Evolutionary conservation across 2,113 vertebrate species (phyloP).

Genomic region (Limanda limanda): DNA sequence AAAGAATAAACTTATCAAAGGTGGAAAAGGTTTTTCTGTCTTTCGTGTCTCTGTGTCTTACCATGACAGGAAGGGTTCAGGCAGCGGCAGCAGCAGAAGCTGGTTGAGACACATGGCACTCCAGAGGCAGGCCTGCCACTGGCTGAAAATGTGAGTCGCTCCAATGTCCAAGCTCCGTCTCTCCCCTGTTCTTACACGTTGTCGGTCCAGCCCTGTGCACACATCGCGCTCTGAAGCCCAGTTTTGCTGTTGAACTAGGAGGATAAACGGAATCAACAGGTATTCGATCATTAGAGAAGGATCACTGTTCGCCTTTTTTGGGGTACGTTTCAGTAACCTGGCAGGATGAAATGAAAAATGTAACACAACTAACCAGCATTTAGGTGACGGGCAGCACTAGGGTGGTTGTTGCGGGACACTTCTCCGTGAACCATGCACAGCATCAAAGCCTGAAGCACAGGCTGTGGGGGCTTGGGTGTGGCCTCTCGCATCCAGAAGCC

Average conservation of each 20-base stretch:
- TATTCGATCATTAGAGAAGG: not conserved
- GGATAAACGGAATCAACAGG: not conserved
- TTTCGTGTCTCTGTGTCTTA: constrained; percentile 66
- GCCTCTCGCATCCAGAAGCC: constrained; percentile 77
- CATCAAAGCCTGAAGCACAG: constrained; percentile 71
- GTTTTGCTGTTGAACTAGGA: constrained; percentile 48
- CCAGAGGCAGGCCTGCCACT: constrained; percentile 96
- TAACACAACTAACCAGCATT: constrained; percentile 45
- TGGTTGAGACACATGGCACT: constrained; percentile 89
- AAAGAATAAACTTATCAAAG: not conserved
- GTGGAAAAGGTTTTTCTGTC: not conserved
- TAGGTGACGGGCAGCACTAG: constrained; percentile 26
- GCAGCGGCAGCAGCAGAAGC: constrained; percentile 85
- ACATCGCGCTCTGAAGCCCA: constrained; percentile 59
- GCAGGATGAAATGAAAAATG: no score
- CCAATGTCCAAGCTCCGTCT: constrained; percentile 80
- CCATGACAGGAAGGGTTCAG: constrained; percentile 86
- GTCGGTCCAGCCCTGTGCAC: constrained; percentile 42
- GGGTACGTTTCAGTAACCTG: not conserved
- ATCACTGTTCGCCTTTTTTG: not conserved
- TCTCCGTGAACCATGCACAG: constrained; percentile 79
- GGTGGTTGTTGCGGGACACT: constrained; percentile 52
- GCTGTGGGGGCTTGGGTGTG: constrained; percentile 57
- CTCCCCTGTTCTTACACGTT: constrained; percentile 67
- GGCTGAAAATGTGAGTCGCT: constrained; percentile 87